Evolutionary conservation across 2,888 invertebrate species (phyloP).

Genomic region (Glyphotaelius pellucidus): DNA sequence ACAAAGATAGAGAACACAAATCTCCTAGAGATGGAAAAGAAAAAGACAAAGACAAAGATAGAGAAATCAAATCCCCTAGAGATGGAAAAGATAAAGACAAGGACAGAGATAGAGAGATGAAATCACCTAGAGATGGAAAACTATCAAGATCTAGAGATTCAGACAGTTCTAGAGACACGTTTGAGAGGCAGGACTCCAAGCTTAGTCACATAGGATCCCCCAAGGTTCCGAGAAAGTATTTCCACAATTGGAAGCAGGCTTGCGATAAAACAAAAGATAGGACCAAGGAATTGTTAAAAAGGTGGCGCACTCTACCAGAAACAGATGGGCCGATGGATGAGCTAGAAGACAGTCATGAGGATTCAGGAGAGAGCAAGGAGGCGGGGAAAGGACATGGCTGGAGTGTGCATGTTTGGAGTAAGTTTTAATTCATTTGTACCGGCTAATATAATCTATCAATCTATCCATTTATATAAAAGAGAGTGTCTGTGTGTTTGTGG

Average conservation of each 20-base stretch:
- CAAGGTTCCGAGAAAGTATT: conserved; percentile 83
- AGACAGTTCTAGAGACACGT: conserved; percentile 73
- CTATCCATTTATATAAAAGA: too few species aligned
- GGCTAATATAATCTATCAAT: background rate
- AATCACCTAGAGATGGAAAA: conserved; percentile 49
- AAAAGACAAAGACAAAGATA: conserved; percentile 41
- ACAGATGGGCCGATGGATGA: conserved; percentile 73
- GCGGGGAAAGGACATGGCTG: conserved; percentile 80
- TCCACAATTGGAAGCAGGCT: conserved; percentile 85
- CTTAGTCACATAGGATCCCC: conserved; percentile 71
- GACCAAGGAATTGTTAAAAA: conserved; percentile 84
- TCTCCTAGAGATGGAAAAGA: conserved; percentile 47
- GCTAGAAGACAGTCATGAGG: conserved; percentile 71
- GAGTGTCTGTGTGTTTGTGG: too few species aligned
- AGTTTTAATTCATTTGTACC: conserved; percentile 69
- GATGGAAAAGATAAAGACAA: conserved; percentile 39
- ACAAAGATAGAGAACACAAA: conserved; percentile 1
- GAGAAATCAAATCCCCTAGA: conserved; percentile 29
- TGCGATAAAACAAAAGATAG: conserved; percentile 86
- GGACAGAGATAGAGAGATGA: background rate
- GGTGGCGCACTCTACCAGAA: conserved; percentile 83
- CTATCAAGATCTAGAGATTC: conserved; percentile 67
- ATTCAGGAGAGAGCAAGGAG: conserved; percentile 69
- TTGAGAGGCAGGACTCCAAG: conserved; percentile 76
- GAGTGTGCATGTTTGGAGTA: conserved; percentile 88